These are phyloP conservation scores for Emys orbicularis DNA, from an alignment of 2,797 vertebrate genomes.

Conservation along the genomic window DNA sequence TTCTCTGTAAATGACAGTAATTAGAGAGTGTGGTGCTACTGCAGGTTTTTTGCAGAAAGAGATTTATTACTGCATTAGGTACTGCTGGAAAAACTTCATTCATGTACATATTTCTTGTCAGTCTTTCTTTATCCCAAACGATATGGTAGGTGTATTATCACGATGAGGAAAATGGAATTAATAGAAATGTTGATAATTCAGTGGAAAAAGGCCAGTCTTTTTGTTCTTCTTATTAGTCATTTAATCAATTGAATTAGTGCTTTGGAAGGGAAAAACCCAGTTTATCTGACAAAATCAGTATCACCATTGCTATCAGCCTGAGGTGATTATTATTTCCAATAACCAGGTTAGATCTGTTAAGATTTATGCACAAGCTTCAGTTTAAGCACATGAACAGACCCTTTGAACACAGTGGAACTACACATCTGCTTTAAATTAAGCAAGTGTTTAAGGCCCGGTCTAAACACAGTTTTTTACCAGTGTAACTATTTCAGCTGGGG, in stretches of 20 bases:
- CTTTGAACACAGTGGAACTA: background rate
- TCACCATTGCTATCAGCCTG: constrained; percentile 50
- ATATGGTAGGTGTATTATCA: constrained; percentile 60
- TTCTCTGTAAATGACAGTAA: constrained; percentile 41
- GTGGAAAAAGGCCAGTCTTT: constrained; percentile 48
- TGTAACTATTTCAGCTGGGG: background rate
- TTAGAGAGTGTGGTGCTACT: constrained; percentile 6
- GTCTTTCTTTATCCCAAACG: constrained; percentile 71
- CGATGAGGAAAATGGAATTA: constrained; percentile 59
- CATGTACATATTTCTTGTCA: constrained; percentile 54
- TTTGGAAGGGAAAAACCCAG: constrained; percentile 14
- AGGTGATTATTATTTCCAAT: constrained; percentile 63
- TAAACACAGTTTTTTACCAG: background rate
- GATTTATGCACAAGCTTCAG: background rate
- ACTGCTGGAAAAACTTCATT: constrained; percentile 37
- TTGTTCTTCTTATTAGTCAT: constrained; percentile 70
- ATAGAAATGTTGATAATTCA: constrained; percentile 74
- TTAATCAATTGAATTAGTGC: constrained; percentile 55
- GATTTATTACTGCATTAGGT: background rate
- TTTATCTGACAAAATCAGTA: constrained; percentile 66
- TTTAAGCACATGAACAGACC: background rate
- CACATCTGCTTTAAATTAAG: background rate
- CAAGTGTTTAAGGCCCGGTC: background rate
- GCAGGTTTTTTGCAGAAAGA: constrained; percentile 19
- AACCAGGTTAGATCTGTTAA: constrained; percentile 2